Evolutionary conservation across 2,113 vertebrate species (phyloP).

Genomic region (Hippoglossus stenolepis): DNA sequence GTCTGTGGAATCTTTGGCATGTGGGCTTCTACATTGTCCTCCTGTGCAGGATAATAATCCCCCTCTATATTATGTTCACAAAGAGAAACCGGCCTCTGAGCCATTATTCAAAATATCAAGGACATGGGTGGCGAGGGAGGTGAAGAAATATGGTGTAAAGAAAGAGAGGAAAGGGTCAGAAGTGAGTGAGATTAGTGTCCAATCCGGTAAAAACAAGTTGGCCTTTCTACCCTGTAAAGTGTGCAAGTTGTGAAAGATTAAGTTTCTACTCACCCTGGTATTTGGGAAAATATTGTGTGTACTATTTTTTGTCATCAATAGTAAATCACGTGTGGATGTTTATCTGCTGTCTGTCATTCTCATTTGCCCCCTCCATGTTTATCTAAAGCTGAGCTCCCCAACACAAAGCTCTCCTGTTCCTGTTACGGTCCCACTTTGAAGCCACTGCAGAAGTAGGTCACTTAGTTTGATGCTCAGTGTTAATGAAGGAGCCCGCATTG

Average conservation of each 20-base stretch:
- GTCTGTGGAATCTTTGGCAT: slow-evolving; percentile 74
- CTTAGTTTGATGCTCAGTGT: slow-evolving; percentile 53
- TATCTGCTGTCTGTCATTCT: neutral
- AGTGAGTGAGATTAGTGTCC: slow-evolving; percentile 44
- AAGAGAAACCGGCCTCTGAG: slow-evolving; percentile 44
- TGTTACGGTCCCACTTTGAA: slow-evolving; percentile 39
- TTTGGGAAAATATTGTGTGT: slow-evolving; percentile 13
- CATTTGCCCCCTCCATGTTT: slow-evolving; percentile 21
- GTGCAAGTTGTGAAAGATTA: slow-evolving; percentile 25
- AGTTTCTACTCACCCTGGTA: slow-evolving; percentile 14
- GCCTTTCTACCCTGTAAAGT: slow-evolving; percentile 25
- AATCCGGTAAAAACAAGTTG: neutral
- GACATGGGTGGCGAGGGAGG: neutral
- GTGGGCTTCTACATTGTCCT: slow-evolving; percentile 68
- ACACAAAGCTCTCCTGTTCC: slow-evolving; percentile 29
- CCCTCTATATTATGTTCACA: slow-evolving; percentile 40
- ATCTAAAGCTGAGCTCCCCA: neutral
- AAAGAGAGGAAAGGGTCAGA: slow-evolving; percentile 35
- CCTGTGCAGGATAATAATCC: slow-evolving; percentile 53
- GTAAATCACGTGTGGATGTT: neutral
- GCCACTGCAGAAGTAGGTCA: slow-evolving; percentile 63
- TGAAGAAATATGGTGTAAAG: slow-evolving; percentile 13
- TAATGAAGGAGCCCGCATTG: slow-evolving; percentile 53
- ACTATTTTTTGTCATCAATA: neutral
- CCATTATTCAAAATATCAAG: slow-evolving; percentile 49